A percentile compares a stretch with the other conserved stretches of the same genome.
These are phyloP conservation scores for Thalpophila matura DNA, from an alignment of 2,888 invertebrate genomes.

Conservation along the genomic window DNA sequence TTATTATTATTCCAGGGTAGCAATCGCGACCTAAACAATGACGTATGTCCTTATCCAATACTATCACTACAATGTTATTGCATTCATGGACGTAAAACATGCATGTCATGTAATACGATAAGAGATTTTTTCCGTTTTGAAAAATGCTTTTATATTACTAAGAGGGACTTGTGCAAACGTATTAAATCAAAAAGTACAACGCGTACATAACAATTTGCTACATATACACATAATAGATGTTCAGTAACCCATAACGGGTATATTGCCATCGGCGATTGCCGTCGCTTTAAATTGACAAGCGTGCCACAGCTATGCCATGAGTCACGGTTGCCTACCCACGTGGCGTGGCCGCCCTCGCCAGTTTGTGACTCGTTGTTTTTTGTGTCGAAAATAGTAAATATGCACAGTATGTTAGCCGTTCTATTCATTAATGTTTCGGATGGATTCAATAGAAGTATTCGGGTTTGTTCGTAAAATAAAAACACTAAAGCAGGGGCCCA, in stretches of 20 bases:
- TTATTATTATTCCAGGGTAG: constrained; percentile 12
- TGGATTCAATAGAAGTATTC: neutral
- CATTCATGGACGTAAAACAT: constrained; percentile 33
- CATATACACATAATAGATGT: constrained; percentile 36
- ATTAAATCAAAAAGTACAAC: constrained; percentile 27
- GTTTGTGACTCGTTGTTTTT: constrained; percentile 55
- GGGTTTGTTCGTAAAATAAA: neutral
- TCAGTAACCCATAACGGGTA: constrained; percentile 53
- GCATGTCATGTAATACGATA: constrained; percentile 32
- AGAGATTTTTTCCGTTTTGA: constrained; percentile 10
- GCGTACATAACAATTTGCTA: constrained; percentile 36
- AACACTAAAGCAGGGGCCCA: neutral
- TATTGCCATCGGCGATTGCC: constrained; percentile 45
- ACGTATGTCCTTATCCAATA: constrained; percentile 38
- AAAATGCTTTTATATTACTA: constrained; percentile 23
- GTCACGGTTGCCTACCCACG: constrained; percentile 76
- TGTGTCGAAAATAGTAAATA: constrained; percentile 60
- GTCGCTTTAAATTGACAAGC: constrained; percentile 58
- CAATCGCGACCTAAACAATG: constrained; percentile 29
- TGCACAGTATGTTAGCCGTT: constrained; percentile 35
- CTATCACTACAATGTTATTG: constrained; percentile 37
- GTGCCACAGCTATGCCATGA: constrained; percentile 64
- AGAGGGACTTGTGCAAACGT: constrained; percentile 7
- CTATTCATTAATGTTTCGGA: constrained; percentile 29
- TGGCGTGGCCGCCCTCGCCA: constrained; percentile 66